phyloP scores from a whole-genome alignment of 2,113 vertebrate species.

The Rattus rattus region DNA sequence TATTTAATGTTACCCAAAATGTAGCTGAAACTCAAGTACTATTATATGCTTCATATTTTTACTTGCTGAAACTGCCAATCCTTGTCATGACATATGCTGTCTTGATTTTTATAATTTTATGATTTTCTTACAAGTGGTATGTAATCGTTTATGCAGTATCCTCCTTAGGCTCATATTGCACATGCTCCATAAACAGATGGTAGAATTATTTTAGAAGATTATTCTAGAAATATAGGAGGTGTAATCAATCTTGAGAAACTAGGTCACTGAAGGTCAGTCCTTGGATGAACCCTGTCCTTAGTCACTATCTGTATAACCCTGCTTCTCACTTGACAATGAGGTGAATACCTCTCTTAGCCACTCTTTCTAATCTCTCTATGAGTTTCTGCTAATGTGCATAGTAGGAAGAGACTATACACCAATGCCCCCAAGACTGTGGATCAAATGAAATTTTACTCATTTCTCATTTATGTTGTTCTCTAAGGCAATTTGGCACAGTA shows the following conservation, averaged over 20 bases:
- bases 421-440: neutral
- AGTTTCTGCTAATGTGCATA: neutral
- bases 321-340: neutral
- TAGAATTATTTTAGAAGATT: neutral
- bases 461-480: neutral
- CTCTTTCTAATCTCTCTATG: too few species aligned
- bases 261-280: neutral
- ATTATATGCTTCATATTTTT: neutral
- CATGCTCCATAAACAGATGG: neutral
- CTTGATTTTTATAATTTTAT: neutral
- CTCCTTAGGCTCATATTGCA: neutral
- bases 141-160: neutral
- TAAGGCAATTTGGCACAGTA: neutral
- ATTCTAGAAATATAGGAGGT: neutral
- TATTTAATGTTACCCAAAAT: neutral
- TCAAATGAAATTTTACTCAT: neutral
- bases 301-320: neutral
- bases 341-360: too few species aligned
- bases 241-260: too few species aligned
- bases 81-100: neutral
- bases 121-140: neutral
- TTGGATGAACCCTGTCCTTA: neutral
- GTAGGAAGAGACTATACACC: too few species aligned
- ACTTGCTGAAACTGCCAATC: neutral
- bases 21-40: neutral